Evolutionary conservation across 2,888 invertebrate genomes (phyloP).

Genomic region (Laothoe populi): DNA sequence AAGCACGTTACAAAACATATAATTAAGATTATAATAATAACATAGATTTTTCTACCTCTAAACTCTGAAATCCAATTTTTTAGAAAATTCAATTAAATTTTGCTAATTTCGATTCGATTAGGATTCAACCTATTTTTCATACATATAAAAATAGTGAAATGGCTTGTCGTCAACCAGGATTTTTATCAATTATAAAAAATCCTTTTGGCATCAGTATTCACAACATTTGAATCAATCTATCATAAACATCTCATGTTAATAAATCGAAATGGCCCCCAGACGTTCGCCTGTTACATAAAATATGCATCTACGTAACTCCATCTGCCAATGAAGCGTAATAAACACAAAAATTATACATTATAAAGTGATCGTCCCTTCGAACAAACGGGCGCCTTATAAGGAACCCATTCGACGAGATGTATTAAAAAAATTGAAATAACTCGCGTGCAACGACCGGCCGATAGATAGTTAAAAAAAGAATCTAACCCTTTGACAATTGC

Average conservation of each 20-base stretch:
- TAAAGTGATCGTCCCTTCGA: conserved; percentile 54
- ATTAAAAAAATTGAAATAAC: conserved; percentile 78
- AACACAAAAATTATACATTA: conserved; percentile 64
- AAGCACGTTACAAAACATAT: too few relatives aligned
- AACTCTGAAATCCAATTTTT: too few relatives aligned
- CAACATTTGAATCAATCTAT: neutral
- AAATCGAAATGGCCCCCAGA: conserved; percentile 16
- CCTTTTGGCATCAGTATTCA: too few relatives aligned
- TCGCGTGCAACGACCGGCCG: conserved; percentile 71
- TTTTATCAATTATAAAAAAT: too few relatives aligned
- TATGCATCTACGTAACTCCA: conserved; percentile 42
- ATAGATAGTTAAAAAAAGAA: conserved; percentile 63
- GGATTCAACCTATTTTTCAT: too few relatives aligned
- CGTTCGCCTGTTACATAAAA: conserved; percentile 5
- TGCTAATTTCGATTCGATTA: too few relatives aligned
- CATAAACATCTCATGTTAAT: conserved; percentile 27
- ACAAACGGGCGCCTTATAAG: conserved; percentile 70
- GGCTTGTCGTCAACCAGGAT: too few relatives aligned
- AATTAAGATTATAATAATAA: too few relatives aligned
- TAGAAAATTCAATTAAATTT: too few relatives aligned
- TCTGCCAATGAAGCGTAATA: conserved; percentile 45
- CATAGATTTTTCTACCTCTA: too few relatives aligned
- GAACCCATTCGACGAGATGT: conserved; percentile 70
- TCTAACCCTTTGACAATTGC: conserved; percentile 58
- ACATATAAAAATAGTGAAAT: too few relatives aligned